A percentile compares a stretch with the other conserved stretches of the same genome.
Evolutionary conservation across 2,797 vertebrate genomes (phyloP).

Genomic region (Pseudochaenichthys georgianus): DNA sequence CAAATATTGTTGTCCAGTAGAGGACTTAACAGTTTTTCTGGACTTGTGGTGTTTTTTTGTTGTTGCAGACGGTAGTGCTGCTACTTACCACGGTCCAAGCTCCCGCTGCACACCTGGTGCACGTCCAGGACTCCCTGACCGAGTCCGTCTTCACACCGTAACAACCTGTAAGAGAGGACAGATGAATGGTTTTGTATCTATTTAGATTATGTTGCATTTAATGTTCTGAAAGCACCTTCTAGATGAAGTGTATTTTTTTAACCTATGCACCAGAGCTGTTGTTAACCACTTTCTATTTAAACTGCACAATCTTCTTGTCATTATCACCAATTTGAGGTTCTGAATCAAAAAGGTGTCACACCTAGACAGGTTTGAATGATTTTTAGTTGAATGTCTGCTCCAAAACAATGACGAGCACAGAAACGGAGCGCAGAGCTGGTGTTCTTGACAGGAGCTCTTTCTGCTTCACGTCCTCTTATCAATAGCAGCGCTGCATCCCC

Average conservation of each 20-base stretch:
- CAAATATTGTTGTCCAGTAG: no score
- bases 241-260: not conserved
- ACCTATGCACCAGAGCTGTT: not conserved
- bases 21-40: not conserved
- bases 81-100: conserved; percentile 91
- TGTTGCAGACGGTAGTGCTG: not conserved
- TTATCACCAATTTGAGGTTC: conserved; percentile 7
- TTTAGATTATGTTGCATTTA: conserved; percentile 1
- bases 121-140: conserved; percentile 89
- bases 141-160: conserved; percentile 91
- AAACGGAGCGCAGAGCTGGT: conserved; percentile 21
- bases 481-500: conserved; percentile 55
- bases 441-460: conserved; percentile 61
- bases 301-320: not conserved
- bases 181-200: conserved; percentile 6
- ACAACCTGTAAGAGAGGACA: conserved; percentile 86
- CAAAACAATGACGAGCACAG: conserved; percentile 84
- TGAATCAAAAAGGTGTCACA: conserved; percentile 23
- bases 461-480: conserved; percentile 66
- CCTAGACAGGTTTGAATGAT: conserved; percentile 46
- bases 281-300: not conserved
- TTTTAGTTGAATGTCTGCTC: conserved; percentile 49
- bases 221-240: not conserved
- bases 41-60: not conserved
- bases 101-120: conserved; percentile 89